Evolutionary conservation across 2,888 invertebrate species (phyloP).

Genomic region (Epicampocera succincta): DNA sequence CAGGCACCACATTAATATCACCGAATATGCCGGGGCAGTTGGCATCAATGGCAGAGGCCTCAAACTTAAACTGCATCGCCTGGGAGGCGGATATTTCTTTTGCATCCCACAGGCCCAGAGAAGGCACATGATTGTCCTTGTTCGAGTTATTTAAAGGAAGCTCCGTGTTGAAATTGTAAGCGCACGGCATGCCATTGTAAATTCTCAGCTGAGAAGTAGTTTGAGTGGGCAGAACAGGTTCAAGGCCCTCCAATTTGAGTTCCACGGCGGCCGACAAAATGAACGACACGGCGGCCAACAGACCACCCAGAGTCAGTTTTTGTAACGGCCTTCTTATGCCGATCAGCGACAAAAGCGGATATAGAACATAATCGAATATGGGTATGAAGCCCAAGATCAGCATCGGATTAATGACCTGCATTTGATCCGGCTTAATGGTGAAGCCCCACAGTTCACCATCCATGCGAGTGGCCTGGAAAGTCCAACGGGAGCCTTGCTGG

Average conservation of each 20-base stretch:
- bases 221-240: conserved; percentile 83
- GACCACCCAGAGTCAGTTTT: conserved; percentile 87
- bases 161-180: conserved; percentile 80
- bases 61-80: conserved; percentile 78
- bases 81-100: conserved; percentile 78
- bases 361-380: conserved; percentile 86
- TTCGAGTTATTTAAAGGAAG: conserved; percentile 61
- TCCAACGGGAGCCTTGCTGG: conserved; percentile 96
- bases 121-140: conserved; percentile 55
- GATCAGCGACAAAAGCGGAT: conserved; percentile 76
- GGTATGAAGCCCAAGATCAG: conserved; percentile 93
- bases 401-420: conserved; percentile 96
- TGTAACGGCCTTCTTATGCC: conserved; percentile 79
- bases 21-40: conserved; percentile 73
- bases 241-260: conserved; percentile 86
- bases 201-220: conserved; percentile 86
- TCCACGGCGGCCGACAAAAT: conserved; percentile 92
- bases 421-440: conserved; percentile 95
- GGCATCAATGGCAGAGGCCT: conserved; percentile 73
- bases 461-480: conserved; percentile 95
- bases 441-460: conserved; percentile 84
- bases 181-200: conserved; percentile 86
- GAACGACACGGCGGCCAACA: conserved; percentile 92
- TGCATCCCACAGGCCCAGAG: conserved; percentile 82
- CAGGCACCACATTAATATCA: conserved; percentile 73